A percentile compares a stretch with the other conserved stretches of the same genome.
phyloP scores from a whole-genome alignment of 2,797 vertebrate genomes.

The Alosa sapidissima region DNA sequence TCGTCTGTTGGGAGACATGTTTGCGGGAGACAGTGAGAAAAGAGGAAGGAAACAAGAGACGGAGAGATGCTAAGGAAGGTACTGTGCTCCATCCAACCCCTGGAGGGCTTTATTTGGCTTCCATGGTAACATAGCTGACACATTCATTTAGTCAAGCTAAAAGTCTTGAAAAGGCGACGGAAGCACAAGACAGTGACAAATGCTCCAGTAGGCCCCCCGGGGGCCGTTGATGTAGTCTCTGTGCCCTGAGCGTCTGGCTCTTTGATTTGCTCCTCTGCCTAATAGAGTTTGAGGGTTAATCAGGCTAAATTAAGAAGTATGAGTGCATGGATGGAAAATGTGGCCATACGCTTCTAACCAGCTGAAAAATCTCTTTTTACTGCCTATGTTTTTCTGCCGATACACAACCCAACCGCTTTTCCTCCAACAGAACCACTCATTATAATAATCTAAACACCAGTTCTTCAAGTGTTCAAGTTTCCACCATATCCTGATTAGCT shows the following conservation, averaged over 20 bases:
- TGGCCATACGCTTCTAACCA: not conserved
- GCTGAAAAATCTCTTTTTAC: not conserved
- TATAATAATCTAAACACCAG: not conserved
- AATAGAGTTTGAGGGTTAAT: slow-evolving; percentile 10
- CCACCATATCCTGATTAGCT: not conserved
- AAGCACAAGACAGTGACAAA: slow-evolving; percentile 4
- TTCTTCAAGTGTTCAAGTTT: not conserved
- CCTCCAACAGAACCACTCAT: not conserved
- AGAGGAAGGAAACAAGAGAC: not conserved
- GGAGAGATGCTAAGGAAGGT: not conserved
- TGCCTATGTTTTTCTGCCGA: not conserved
- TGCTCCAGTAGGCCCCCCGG: not conserved
- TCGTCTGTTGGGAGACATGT: slow-evolving; percentile 82
- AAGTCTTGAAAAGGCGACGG: not conserved
- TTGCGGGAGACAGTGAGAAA: slow-evolving; percentile 24
- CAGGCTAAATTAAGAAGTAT: not conserved
- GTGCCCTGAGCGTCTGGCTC: not conserved
- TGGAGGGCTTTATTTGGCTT: not conserved
- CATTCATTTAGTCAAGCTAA: not conserved
- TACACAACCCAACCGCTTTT: not conserved
- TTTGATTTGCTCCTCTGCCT: not conserved
- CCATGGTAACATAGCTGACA: slow-evolving; percentile 15
- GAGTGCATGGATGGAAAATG: not conserved
- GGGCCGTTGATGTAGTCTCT: not conserved
- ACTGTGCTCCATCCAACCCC: not conserved